Conservation (phyloP, 2,888 invertebrate species). For the Laothoe populi region DNA sequence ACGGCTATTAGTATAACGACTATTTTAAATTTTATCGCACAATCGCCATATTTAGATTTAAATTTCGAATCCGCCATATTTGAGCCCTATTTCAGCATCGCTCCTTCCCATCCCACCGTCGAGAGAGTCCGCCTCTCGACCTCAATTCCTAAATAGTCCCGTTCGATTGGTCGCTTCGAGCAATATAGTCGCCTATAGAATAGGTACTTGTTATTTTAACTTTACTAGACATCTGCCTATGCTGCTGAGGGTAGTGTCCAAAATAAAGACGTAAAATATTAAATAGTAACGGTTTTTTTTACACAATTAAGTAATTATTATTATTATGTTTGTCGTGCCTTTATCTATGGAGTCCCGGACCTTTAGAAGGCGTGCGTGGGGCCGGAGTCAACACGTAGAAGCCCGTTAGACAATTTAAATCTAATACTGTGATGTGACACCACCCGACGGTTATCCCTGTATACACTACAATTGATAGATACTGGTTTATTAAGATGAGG, state of each 20-base stretch:
- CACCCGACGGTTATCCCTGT: no score
- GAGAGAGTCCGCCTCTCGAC: constrained; percentile 65
- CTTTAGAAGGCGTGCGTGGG: no score
- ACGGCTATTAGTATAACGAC: neutral
- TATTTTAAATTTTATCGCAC: neutral
- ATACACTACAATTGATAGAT: no score
- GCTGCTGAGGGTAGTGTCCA: constrained; percentile 14
- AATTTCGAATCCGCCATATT: constrained; percentile 50
- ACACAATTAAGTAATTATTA: neutral
- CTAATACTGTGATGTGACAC: no score
- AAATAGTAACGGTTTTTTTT: no score
- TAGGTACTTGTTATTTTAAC: constrained; percentile 53
- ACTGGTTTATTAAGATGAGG: no score
- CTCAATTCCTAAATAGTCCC: constrained; percentile 66
- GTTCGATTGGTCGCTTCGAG: constrained; percentile 67
- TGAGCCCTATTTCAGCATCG: constrained; percentile 52
- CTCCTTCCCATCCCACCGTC: constrained; percentile 62
- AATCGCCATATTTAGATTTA: constrained; percentile 34
- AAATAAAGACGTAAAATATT: constrained; percentile 17
- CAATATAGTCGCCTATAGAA: constrained; percentile 70
- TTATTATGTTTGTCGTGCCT: no score
- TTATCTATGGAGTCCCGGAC: no score
- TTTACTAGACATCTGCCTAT: constrained; percentile 36
- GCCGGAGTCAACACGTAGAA: no score
- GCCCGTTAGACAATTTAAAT: no score